Percentiles rank a stretch among this genome's conserved stretches.
Evolutionary conservation across 92 coral and sea anemone genomes (phyloP).

Genomic region (Phenganax subtilis): DNA sequence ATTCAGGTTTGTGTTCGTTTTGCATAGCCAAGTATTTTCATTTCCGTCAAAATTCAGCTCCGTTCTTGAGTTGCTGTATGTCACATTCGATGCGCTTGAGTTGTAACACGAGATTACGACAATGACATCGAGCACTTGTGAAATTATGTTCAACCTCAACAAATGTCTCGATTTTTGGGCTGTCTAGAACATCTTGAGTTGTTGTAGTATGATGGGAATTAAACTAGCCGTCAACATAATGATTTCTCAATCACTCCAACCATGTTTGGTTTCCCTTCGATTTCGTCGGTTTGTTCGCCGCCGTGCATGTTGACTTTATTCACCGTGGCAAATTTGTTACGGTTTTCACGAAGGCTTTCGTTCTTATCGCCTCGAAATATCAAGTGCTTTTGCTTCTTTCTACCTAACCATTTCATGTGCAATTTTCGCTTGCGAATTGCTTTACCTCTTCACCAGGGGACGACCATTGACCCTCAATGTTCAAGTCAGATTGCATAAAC

Average conservation of each 20-base stretch:
- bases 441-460: not conserved
- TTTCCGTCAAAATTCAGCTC: no score
- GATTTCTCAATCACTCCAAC: not conserved
- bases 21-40: no score
- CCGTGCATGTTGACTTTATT: not conserved
- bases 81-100: not conserved
- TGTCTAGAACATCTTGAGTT: not conserved
- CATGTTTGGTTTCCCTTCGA: not conserved
- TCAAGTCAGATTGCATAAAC: not conserved
- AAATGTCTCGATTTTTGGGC: not conserved
- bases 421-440: not conserved
- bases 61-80: no score
- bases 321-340: not conserved
- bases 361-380: not conserved
- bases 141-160: not conserved
- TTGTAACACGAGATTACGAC: not conserved
- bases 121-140: not conserved
- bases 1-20: no score
- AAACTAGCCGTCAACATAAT: not conserved
- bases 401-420: not conserved
- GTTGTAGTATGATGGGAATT: not conserved
- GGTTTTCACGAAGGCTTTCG: not conserved
- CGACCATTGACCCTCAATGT: not conserved
- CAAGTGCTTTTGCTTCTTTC: not conserved
- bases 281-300: not conserved